A percentile compares a stretch with the other conserved stretches of the same genome.
Evolutionary conservation across 2,888 invertebrate genomes (phyloP).

Genomic region (Amblyteles armatorius): DNA sequence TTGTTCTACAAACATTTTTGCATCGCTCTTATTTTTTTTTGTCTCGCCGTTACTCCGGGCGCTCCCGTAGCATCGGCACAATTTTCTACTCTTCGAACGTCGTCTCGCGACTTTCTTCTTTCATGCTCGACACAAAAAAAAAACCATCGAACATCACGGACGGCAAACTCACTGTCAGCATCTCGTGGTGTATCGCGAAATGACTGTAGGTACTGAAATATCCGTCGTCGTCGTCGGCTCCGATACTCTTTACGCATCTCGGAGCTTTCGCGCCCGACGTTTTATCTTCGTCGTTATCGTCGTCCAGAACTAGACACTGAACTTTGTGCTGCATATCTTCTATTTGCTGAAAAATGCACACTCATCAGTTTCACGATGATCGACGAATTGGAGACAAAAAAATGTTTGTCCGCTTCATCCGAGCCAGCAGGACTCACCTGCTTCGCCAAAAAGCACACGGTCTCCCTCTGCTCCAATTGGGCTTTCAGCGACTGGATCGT

Average conservation of each 20-base stretch:
- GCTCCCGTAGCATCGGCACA: not conserved
- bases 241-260: conserved; percentile 84
- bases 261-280: conserved; percentile 40
- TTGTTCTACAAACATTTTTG: conserved; percentile 28
- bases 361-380: not conserved
- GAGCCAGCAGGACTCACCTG: conserved; percentile 74
- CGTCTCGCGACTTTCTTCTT: not conserved
- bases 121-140: conserved; percentile 7
- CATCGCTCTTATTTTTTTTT: conserved; percentile 18
- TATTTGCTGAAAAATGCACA: conserved; percentile 78
- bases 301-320: conserved; percentile 80
- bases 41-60: too few relatives aligned
- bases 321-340: conserved; percentile 81
- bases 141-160: not conserved
- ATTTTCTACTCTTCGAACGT: conserved; percentile 1
- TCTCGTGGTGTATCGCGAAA: conserved; percentile 96
- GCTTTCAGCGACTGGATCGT: conserved; percentile 87
- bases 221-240: conserved; percentile 89
- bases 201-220: conserved; percentile 95
- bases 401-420: not conserved
- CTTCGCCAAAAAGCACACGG: conserved; percentile 79
- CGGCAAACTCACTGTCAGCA: conserved; percentile 90
- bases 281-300: conserved; percentile 73
- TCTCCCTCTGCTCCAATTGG: conserved; percentile 86
- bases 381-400: not conserved